Conservation (phyloP, 30 jellyfish, hydroid and myxozoan species). For the Turritopsis rubra region DNA sequence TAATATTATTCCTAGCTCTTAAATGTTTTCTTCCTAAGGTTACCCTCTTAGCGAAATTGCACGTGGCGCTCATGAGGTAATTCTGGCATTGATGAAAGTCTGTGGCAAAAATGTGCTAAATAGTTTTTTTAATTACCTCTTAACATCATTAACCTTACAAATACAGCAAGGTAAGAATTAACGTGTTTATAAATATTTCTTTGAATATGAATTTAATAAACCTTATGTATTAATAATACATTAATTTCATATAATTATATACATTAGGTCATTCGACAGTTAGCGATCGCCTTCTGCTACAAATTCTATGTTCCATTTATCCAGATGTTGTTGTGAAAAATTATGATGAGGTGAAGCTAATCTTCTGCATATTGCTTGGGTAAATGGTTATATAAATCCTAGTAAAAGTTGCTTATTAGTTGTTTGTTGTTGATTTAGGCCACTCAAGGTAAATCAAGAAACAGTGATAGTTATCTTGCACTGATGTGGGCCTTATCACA, state of each 20-base stretch:
- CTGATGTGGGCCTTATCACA: conserved; percentile 79
- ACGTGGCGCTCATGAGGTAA: conserved; percentile 30
- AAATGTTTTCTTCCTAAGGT: conserved; percentile 22
- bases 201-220: background rate
- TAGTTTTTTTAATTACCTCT: conserved; percentile 38
- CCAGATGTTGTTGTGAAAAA: conserved; percentile 56
- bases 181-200: background rate
- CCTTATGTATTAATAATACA: background rate
- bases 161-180: conserved; percentile 52
- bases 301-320: conserved; percentile 24
- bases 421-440: conserved; percentile 22
- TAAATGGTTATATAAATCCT: background rate
- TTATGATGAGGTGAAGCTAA: conserved; percentile 43
- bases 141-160: conserved; percentile 51
- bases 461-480: conserved; percentile 59
- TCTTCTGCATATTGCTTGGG: background rate
- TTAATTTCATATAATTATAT: background rate
- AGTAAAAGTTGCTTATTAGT: background rate
- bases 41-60: conserved; percentile 43
- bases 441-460: conserved; percentile 43
- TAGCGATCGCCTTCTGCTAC: conserved; percentile 52
- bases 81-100: conserved; percentile 31
- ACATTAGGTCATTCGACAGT: conserved; percentile 63
- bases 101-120: conserved; percentile 42
- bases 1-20: too few relatives aligned